Evolutionary conservation across 2,113 vertebrate genomes (phyloP).

Genomic region (Poecile atricapillus): DNA sequence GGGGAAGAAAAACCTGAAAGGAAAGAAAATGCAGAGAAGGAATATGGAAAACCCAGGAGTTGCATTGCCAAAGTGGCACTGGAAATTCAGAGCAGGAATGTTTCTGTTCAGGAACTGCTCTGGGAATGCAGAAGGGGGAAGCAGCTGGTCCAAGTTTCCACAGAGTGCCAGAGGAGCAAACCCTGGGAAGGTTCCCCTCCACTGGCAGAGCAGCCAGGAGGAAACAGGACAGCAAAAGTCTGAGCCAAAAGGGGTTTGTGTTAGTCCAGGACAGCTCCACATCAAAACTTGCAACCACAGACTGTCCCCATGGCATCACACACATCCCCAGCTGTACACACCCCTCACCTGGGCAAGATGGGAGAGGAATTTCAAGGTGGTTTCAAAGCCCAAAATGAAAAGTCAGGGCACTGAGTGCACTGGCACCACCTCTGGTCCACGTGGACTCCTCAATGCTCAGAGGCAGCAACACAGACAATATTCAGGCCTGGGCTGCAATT

Average conservation of each 20-base stretch:
- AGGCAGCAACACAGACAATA: background rate
- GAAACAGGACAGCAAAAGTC: background rate
- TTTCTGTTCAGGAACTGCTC: no score
- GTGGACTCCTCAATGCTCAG: background rate
- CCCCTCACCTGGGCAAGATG: background rate
- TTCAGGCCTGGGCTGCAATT: background rate
- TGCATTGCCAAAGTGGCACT: no score
- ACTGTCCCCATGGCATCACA: fast-evolving
- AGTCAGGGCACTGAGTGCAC: fast-evolving
- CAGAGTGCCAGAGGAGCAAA: background rate
- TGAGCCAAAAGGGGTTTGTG: background rate
- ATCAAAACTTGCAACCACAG: background rate
- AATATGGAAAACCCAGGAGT: no score
- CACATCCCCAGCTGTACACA: background rate
- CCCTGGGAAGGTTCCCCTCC: background rate
- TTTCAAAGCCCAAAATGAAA: background rate
- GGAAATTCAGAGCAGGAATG: no score
- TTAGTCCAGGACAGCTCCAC: background rate
- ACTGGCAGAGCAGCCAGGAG: background rate
- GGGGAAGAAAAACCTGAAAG: background rate
- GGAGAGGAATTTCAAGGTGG: background rate
- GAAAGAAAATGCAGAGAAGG: background rate
- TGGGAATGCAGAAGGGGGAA: no score
- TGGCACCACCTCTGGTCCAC: background rate
- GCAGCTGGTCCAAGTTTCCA: no score